Percentiles rank a stretch among this genome's conserved stretches.
Conservation (phyloP, 2,797 vertebrate species). For the Notolepis coatsorum region DNA sequence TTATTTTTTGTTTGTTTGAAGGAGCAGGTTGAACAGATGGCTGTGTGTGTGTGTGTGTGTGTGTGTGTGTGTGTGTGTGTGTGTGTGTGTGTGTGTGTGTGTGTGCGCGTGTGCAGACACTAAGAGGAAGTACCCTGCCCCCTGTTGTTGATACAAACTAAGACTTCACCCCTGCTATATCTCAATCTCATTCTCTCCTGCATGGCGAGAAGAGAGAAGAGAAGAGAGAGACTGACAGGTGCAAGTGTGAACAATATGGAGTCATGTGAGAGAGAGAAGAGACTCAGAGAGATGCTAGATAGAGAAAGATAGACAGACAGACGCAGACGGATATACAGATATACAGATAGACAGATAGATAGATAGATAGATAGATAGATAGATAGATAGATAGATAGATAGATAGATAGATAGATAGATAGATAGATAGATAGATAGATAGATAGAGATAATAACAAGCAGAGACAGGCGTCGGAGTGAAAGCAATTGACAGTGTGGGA, state of each 20-base stretch:
- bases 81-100: neutral
- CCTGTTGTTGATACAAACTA: conserved; percentile 22
- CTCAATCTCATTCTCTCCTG: neutral
- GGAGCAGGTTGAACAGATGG: conserved; percentile 41
- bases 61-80: conserved; percentile 13
- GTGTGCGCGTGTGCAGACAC: too few relatives aligned
- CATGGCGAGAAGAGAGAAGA: neutral
- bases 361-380: neutral
- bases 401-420: neutral
- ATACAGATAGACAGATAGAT: neutral
- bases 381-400: neutral
- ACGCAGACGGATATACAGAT: too few relatives aligned
- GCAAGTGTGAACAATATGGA: neutral
- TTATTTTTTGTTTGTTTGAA: conserved; percentile 62
- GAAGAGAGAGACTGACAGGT: neutral
- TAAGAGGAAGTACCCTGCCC: conserved; percentile 26
- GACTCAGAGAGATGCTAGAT: neutral
- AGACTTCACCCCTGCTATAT: conserved; percentile 1
- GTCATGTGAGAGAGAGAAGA: neutral
- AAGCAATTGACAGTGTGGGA: conserved; percentile 8
- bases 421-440: neutral
- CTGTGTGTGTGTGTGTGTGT: conserved; percentile 1
- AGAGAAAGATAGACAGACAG: neutral
- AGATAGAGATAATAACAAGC: neutral
- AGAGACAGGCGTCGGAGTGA: neutral